These are phyloP conservation scores for Melieria omissa DNA, from an alignment of 2,888 invertebrate genomes.

Conservation along the genomic window DNA sequence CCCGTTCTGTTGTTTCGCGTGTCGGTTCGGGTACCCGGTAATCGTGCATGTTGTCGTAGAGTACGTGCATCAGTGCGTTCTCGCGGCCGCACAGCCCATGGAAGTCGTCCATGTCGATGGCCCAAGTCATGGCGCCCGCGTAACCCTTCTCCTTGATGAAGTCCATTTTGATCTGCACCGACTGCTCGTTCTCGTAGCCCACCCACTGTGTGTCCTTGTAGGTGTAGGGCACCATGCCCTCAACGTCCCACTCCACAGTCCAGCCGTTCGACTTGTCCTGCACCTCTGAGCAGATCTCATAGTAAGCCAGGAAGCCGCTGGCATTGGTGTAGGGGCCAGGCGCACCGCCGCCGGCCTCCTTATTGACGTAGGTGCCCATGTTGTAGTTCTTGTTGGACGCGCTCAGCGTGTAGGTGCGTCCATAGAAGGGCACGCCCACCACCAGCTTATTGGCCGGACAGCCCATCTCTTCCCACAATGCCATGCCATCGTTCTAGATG, in stretches of 20 bases:
- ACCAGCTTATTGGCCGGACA: slow-evolving; percentile 88
- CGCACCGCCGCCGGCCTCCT: slow-evolving; percentile 88
- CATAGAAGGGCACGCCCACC: slow-evolving; percentile 91
- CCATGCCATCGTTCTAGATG: slow-evolving; percentile 83
- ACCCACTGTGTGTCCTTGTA: slow-evolving; percentile 92
- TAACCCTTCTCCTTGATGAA: slow-evolving; percentile 85
- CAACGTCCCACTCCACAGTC: slow-evolving; percentile 86
- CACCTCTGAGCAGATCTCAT: slow-evolving; percentile 85
- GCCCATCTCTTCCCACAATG: slow-evolving; percentile 89
- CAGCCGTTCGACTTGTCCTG: slow-evolving; percentile 77
- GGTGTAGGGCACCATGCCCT: slow-evolving; percentile 85
- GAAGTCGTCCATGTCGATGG: slow-evolving; percentile 90
- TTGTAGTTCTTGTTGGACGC: slow-evolving; percentile 85
- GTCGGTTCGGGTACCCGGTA: slow-evolving; percentile 77
- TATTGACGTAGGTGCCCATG: slow-evolving; percentile 87
- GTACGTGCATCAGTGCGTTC: slow-evolving; percentile 79
- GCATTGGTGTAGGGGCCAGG: slow-evolving; percentile 89
- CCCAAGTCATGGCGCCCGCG: slow-evolving; percentile 92
- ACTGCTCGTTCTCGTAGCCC: slow-evolving; percentile 78
- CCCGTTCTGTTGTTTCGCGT: slow-evolving; percentile 75
- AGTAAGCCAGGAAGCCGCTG: slow-evolving; percentile 87
- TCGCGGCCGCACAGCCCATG: slow-evolving; percentile 82
- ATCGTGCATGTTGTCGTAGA: slow-evolving; percentile 78
- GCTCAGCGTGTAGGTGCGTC: slow-evolving; percentile 84
- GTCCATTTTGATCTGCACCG: slow-evolving; percentile 89